Percentiles rank a stretch among this genome's conserved stretches.
Evolutionary conservation across 2,888 invertebrate genomes (phyloP).

Genomic region (Acronicta alni): DNA sequence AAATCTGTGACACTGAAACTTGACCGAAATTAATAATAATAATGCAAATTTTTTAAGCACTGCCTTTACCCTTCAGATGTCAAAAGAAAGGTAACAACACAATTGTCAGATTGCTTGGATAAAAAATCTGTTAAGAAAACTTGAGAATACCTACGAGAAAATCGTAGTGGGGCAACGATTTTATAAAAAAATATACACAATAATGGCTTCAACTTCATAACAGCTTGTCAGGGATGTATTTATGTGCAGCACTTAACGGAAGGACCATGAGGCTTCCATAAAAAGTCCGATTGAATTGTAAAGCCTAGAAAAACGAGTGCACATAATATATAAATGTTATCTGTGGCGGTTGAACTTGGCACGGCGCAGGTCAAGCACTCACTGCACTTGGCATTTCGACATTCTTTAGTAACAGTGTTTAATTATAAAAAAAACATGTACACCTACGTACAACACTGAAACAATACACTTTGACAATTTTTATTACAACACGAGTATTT

Average conservation of each 20-base stretch:
- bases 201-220: background rate
- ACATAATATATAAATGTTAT: slow-evolving; percentile 22
- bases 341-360: slow-evolving; percentile 48
- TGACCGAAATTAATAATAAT: too few relatives aligned
- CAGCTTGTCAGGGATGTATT: slow-evolving; percentile 19
- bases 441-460: background rate
- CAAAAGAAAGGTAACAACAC: too few relatives aligned
- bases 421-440: slow-evolving; percentile 21
- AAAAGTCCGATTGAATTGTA: slow-evolving; percentile 42
- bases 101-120: too few relatives aligned
- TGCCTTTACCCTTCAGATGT: too few relatives aligned
- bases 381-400: slow-evolving; percentile 51
- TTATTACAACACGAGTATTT: too few relatives aligned
- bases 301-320: slow-evolving; percentile 41
- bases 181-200: background rate
- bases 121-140: too few relatives aligned
- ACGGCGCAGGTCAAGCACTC: slow-evolving; percentile 24
- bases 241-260: slow-evolving; percentile 29
- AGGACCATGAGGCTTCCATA: slow-evolving; percentile 49
- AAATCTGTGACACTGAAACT: too few relatives aligned
- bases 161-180: too few relatives aligned
- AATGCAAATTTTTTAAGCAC: too few relatives aligned
- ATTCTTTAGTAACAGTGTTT: slow-evolving; percentile 36
- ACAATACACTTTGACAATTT: too few relatives aligned
- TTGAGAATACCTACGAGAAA: too few relatives aligned